Percentiles rank a stretch among this genome's conserved stretches.
These are phyloP conservation scores for Limnephilus marmoratus DNA, from an alignment of 2,888 invertebrate genomes.

Conservation along the genomic window DNA sequence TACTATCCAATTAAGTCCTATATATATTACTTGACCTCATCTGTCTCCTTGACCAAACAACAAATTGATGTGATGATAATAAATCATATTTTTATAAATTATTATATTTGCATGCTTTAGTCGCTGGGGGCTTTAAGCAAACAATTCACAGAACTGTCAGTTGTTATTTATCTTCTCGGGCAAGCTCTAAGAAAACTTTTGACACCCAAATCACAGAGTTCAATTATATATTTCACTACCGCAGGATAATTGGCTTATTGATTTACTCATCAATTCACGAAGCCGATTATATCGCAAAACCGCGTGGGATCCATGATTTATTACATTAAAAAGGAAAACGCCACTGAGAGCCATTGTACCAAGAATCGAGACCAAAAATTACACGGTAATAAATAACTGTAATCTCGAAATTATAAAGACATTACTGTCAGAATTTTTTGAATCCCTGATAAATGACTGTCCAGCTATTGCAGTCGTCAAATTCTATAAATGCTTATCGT, in stretches of 20 bases:
- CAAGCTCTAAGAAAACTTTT: not conserved
- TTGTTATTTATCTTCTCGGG: not conserved
- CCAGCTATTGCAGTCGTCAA: not conserved
- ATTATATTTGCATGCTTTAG: not conserved
- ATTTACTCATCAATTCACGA: not conserved
- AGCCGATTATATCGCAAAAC: not conserved
- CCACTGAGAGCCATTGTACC: not conserved
- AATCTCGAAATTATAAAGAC: not conserved
- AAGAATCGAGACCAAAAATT: not conserved
- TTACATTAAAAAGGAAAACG: not conserved
- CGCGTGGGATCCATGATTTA: not conserved
- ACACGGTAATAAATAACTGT: not conserved
- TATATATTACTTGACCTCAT: not conserved
- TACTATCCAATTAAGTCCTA: no score
- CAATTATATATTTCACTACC: not conserved
- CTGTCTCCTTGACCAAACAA: not conserved
- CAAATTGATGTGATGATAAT: not conserved
- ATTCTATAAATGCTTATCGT: not conserved
- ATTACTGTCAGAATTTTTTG: not conserved
- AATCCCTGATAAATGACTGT: slow-evolving; percentile 17
- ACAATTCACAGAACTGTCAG: not conserved
- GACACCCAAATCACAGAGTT: not conserved
- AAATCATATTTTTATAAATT: not conserved
- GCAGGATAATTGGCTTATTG: not conserved
- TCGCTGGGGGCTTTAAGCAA: not conserved